phyloP scores from a whole-genome alignment of 1,140 invertebrate genomes.

The Lasaia peninsularis region DNA sequence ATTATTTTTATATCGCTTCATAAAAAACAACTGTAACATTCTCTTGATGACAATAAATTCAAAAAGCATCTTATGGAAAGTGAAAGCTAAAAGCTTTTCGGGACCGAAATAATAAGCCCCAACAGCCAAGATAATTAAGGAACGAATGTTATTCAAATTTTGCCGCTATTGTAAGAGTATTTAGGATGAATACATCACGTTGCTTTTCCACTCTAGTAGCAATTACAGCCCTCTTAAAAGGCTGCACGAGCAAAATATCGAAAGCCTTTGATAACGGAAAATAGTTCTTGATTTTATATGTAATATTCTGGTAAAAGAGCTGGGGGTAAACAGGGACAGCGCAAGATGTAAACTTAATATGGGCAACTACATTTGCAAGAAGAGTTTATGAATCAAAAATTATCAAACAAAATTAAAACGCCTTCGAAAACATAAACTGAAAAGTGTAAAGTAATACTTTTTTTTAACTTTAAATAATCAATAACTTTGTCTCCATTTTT shows the following conservation, averaged over 20 bases:
- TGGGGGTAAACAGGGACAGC: too few relatives aligned
- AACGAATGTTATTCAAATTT: neutral
- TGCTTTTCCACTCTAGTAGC: neutral
- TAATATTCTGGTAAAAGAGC: too few relatives aligned
- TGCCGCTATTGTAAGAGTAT: neutral
- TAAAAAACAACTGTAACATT: neutral
- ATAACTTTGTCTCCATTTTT: too few relatives aligned
- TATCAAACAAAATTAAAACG: too few relatives aligned
- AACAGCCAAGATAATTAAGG: neutral
- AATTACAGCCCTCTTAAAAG: neutral
- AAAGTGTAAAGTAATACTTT: too few relatives aligned
- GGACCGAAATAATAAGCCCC: neutral
- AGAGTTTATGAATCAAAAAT: too few relatives aligned
- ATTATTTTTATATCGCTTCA: neutral
- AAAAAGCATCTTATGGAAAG: neutral
- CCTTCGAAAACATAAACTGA: too few relatives aligned
- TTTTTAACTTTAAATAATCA: too few relatives aligned
- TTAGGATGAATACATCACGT: neutral
- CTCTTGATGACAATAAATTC: neutral
- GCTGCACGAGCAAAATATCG: neutral
- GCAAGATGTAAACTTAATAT: too few relatives aligned
- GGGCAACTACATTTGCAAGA: too few relatives aligned
- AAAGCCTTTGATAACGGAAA: neutral
- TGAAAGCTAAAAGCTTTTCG: conserved; percentile 7
- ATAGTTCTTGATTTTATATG: neutral